Evolutionary conservation across 2,113 vertebrate genomes (phyloP), one percentile per base, ranked within the genome.

Genomic region (Oplegnathus fasciatus): DNA sequence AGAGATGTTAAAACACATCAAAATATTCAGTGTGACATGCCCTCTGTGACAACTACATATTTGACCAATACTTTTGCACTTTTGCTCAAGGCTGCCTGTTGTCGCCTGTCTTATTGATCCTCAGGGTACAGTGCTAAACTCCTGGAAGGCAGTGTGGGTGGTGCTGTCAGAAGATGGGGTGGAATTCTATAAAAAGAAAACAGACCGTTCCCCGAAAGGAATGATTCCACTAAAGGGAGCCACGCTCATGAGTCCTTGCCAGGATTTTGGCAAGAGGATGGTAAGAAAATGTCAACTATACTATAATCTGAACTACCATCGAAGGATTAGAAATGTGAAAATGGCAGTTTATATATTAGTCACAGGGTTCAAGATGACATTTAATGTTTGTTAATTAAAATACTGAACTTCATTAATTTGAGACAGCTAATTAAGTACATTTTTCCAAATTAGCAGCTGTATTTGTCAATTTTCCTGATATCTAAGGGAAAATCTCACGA

Each of bases 151-250:
- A 0, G 95, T 98, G 95, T 99, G 98, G 98, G 97, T 97, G 1
- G 96, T 98, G 60, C 88, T 99, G 50, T 95, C 97, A 74, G 98
- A 99, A 75, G 98, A 99, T 24, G 98, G 95, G 34, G 85, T 99
- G 80, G 97, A 99, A 84, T 98, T 97, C 95, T 99, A 97, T 86
- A 99, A 99, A 89, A 96, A 97, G 92, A 99, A 99, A 93, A 96
- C 94, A 37, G 98, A 99, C 83, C 95, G 69, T 44, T 97, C 94
- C 61, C 97, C 98, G 37, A 99, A 99, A 95, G 98, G 97, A 71
- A 98, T 99, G 98, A 95, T 99, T 67, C 98, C 98, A 4, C 88
- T 99, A 7, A 99, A 97, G 88, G 97, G 96, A 90, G 96, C 97
- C 6, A 91, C 88, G 2, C 68, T 99, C 55, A 93, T 85, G 20